Evolutionary conservation across 2,113 vertebrate genomes (phyloP).

Genomic region (Corythornis cristatus): DNA sequence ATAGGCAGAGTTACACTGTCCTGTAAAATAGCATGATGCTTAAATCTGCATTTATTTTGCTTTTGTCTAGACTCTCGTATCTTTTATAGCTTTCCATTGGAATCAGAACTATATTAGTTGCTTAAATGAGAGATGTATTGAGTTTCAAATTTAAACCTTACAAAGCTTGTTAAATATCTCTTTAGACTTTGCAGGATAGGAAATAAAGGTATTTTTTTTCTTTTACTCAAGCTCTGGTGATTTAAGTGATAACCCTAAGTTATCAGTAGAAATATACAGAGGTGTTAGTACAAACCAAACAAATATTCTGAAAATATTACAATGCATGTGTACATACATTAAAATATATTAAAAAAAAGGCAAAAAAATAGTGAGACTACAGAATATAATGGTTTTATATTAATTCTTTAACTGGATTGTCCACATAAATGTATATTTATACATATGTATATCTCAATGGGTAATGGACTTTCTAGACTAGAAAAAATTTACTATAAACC

Average conservation of each 20-base stretch:
- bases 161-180: conserved; percentile 6
- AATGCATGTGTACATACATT: not conserved
- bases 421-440: not conserved
- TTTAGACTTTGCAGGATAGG: not conserved
- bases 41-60: conserved; percentile 3
- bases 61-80: conserved; percentile 6
- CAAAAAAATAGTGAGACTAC: not conserved
- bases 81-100: conserved; percentile 20
- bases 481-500: not conserved
- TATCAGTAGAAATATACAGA: not conserved
- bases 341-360: not conserved
- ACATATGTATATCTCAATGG: not conserved
- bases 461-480: not conserved
- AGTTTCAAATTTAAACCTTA: conserved; percentile 34
- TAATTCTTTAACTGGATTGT: not conserved
- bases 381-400: not conserved
- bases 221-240: not conserved
- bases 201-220: conserved; percentile 13
- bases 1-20: not conserved
- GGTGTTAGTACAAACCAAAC: not conserved
- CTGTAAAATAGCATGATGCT: not conserved
- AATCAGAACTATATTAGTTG: not conserved
- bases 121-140: conserved; percentile 3
- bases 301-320: not conserved
- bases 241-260: conserved; percentile 1